phyloP scores from a whole-genome alignment of 2,888 invertebrate genomes.

The Alviniconcha strummeri region DNA sequence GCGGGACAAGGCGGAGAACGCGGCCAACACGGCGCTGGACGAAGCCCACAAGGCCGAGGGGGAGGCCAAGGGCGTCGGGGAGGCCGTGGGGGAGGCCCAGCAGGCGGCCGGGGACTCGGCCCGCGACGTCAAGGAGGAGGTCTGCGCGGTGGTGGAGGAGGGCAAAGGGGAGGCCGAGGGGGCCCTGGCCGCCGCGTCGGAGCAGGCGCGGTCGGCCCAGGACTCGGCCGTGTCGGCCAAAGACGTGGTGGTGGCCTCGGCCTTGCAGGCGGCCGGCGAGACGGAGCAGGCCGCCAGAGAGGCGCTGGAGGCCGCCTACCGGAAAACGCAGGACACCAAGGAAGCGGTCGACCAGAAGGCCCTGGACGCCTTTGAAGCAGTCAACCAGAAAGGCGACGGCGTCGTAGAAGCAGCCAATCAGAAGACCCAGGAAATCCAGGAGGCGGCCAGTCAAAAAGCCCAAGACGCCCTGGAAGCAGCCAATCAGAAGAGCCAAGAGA shows the following conservation, averaged over 20 bases:
- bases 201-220: background rate
- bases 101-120: slow-evolving; percentile 28
- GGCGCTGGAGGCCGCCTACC: background rate
- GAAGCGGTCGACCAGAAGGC: background rate
- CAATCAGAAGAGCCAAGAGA: background rate
- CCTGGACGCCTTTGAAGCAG: background rate
- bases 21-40: slow-evolving; percentile 3
- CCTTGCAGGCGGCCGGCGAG: background rate
- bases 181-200: too few relatives aligned
- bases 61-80: background rate
- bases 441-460: background rate
- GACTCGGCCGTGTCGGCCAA: background rate
- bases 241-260: background rate
- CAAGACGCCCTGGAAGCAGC: slow-evolving; percentile 17
- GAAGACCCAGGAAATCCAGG: slow-evolving; percentile 1
- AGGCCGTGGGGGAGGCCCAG: background rate
- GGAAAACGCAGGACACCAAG: too few relatives aligned
- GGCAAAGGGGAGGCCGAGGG: background rate
- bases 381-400: background rate
- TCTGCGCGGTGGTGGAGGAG: background rate
- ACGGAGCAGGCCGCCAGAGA: background rate
- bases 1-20: slow-evolving; percentile 11
- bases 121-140: background rate
- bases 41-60: background rate
- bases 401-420: background rate